phyloP scores from a whole-genome alignment of 2,113 vertebrate genomes.

The Thamnophis sirtalis region DNA sequence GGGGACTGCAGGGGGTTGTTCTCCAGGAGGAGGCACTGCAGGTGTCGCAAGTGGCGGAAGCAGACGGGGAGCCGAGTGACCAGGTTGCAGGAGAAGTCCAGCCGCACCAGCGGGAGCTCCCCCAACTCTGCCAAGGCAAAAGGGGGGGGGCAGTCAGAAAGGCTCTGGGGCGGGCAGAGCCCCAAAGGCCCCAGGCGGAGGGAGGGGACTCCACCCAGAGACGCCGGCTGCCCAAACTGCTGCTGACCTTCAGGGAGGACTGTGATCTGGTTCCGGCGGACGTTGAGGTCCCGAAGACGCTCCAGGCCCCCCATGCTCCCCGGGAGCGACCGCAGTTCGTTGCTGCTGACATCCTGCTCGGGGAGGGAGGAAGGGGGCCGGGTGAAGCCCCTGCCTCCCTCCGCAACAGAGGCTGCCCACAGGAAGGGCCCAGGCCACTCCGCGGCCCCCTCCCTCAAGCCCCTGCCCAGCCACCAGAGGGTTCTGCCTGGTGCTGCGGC shows the following conservation, averaged over 20 bases:
- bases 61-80: conserved; percentile 81
- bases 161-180: fast-evolving
- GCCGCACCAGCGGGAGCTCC: conserved; percentile 82
- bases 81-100: conserved; percentile 89
- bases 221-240: neutral
- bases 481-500: neutral
- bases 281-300: conserved; percentile 81
- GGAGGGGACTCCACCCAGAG: neutral
- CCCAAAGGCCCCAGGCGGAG: neutral
- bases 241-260: conserved; percentile 79
- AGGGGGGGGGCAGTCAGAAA: neutral
- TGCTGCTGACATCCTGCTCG: conserved; percentile 84
- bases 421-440: neutral
- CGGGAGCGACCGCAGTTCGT: conserved; percentile 82
- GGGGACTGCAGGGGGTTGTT: conserved; percentile 87
- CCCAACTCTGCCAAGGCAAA: conserved; percentile 74
- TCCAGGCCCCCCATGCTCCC: conserved; percentile 78
- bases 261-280: conserved; percentile 82
- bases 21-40: conserved; percentile 83
- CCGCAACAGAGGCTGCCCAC: neutral
- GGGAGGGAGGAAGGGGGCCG: neutral
- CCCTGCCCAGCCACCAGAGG: neutral
- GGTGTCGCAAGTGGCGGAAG: conserved; percentile 83
- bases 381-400: neutral
- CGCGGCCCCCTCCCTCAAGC: neutral